Evolutionary conservation across 2,797 vertebrate genomes (phyloP).

Genomic region (Sebastes itinus): DNA sequence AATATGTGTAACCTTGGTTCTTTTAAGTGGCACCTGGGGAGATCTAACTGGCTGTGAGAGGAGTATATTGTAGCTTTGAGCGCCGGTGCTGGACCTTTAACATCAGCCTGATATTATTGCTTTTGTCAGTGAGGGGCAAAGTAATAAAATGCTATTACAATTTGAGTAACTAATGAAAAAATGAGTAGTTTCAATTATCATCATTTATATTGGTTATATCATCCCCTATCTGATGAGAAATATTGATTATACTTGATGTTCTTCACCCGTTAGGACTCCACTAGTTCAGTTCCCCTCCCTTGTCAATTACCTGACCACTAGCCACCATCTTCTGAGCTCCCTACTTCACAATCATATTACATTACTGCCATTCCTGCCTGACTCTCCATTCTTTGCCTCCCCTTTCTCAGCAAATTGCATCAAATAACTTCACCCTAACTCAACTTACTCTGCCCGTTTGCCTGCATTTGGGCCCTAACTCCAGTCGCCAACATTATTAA

Average conservation of each 20-base stretch:
- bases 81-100: neutral
- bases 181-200: neutral
- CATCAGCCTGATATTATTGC: neutral
- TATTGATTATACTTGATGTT: neutral
- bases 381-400: neutral
- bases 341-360: neutral
- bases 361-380: neutral
- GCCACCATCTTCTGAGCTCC: neutral
- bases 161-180: neutral
- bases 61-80: constrained; percentile 16
- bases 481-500: neutral
- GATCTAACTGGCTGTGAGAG: constrained; percentile 22
- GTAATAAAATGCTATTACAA: neutral
- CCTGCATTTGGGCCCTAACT: constrained; percentile 5
- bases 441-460: neutral
- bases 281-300: neutral
- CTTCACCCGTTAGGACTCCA: neutral
- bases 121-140: neutral
- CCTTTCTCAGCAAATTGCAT: neutral
- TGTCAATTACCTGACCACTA: neutral
- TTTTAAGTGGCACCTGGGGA: constrained; percentile 32
- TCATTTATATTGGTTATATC: neutral
- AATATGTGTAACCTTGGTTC: constrained; percentile 32
- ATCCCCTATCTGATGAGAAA: neutral
- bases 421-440: neutral